Percentiles rank a stretch among this genome's conserved stretches.
Conservation (phyloP, 2,113 vertebrate species). For the Eretmochelys imbricata region DNA sequence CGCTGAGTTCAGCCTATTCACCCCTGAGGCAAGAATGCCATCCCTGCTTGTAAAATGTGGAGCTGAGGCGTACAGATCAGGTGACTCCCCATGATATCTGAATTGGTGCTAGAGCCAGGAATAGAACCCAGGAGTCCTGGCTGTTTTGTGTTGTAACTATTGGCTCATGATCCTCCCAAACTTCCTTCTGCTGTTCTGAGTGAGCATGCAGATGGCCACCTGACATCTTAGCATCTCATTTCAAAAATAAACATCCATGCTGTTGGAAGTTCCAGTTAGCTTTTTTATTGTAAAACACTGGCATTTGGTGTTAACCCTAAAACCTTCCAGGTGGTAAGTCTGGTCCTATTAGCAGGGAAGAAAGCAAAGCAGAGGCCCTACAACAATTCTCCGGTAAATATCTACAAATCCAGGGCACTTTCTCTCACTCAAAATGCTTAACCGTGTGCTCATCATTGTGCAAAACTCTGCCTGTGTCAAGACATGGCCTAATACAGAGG, state of each 20-base stretch:
- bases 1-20: not conserved
- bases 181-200: constrained; percentile 34
- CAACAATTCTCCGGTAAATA: not conserved
- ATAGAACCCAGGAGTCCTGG: constrained; percentile 64
- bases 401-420: not conserved
- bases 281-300: not conserved
- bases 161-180: constrained; percentile 50
- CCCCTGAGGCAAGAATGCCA: not conserved
- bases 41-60: constrained; percentile 38
- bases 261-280: not conserved
- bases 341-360: not conserved
- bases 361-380: not conserved
- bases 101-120: constrained; percentile 53
- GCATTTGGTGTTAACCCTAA: not conserved
- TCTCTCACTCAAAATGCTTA: not conserved
- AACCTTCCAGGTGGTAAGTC: not conserved
- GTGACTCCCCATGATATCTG: not conserved
- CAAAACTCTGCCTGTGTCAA: not conserved
- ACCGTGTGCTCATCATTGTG: not conserved
- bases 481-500: not conserved
- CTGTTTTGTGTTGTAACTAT: constrained; percentile 55
- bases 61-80: not conserved
- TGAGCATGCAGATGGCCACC: constrained; percentile 58
- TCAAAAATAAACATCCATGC: not conserved
- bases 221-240: rapidly evolving